Base-by-base conservation (phyloP, 2,113 vertebrate genomes). In the Lepus americanus region DNA sequence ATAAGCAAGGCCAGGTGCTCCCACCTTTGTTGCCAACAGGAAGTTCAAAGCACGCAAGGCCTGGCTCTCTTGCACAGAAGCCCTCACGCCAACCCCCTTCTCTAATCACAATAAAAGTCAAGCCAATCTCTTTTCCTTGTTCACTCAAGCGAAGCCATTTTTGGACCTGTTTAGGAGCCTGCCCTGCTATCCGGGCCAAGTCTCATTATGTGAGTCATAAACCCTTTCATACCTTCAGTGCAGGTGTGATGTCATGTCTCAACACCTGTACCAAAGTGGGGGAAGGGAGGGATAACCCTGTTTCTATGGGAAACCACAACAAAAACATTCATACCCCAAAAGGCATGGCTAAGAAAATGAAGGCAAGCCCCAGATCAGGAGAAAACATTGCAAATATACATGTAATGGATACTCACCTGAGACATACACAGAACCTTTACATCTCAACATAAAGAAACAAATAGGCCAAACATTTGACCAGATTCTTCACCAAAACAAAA, bases 21-120 rank as follows among this genome's bases (percentile, higher is more conserved):
- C 92, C 36, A 92, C 92, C 92, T 97, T 94, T 94, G 92, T 81
- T 95, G 92, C 87, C 87, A 87, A 94, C 29, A 33, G 89, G 89
- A 97, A 92, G 49, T 93, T 93, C 74, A 91, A 86, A 44, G 70
- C 53, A 80, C 6, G 25, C 70, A 84, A 93, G 70, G 49, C 55
- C 66, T 10, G 20, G 86, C 94, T 44, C 31, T 93, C 70, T 8
- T 9, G 39, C 64, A 14, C 74, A 83, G 95, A 83, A 96, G 76
- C 31, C 59, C 79, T 97, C 36, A n/a, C 19, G 25, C 72, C 64
- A 89, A 33, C 59, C 33, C 69, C n/a, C 4, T 25, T 73, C 44
- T 51, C 66, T 20, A 51, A 79, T 11, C 77, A 87, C 74, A 87
- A 77, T 82, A 36, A 76, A 87, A 92, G 53, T 44, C 76, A 80